Evolutionary conservation across 2,888 invertebrate species (phyloP).

Genomic region (Philopedon plagiatum): DNA sequence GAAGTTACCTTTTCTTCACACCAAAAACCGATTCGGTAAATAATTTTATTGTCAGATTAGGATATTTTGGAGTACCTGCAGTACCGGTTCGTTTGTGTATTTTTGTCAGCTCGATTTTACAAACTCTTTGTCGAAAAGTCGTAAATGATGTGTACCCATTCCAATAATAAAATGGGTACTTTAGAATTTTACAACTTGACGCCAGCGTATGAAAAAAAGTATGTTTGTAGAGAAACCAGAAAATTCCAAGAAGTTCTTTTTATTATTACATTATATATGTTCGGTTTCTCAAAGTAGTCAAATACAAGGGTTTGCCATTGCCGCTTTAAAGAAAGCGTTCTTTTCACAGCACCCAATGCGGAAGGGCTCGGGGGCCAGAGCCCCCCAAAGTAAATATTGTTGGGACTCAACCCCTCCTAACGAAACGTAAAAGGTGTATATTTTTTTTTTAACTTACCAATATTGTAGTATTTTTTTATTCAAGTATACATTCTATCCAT

Average conservation of each 20-base stretch:
- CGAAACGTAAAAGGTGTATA: too few relatives aligned
- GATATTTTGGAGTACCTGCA: conserved; percentile 26
- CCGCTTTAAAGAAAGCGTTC: too few relatives aligned
- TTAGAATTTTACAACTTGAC: conserved; percentile 15
- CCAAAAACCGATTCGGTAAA: conserved; percentile 21
- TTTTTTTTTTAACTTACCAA: too few relatives aligned
- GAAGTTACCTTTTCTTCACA: conserved; percentile 26
- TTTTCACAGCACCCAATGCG: too few relatives aligned
- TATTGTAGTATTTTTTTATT: too few relatives aligned
- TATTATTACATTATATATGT: too few relatives aligned
- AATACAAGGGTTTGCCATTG: too few relatives aligned
- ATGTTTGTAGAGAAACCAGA: background rate
- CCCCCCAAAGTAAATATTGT: too few relatives aligned
- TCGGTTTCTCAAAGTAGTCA: too few relatives aligned
- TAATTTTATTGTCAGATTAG: conserved; percentile 15
- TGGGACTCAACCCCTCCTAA: too few relatives aligned
- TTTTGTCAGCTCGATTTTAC: conserved; percentile 24
- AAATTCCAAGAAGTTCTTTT: background rate
- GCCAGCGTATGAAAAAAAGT: background rate
- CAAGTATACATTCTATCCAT: too few relatives aligned
- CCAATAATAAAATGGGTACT: conserved; percentile 8
- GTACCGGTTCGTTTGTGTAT: conserved; percentile 14
- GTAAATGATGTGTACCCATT: background rate
- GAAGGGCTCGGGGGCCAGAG: too few relatives aligned
- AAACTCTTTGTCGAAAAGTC: background rate